Evolutionary conservation across 2,113 vertebrate genomes (phyloP), one percentile per base, ranked within the genome.

Genomic region (Capra hircus): DNA sequence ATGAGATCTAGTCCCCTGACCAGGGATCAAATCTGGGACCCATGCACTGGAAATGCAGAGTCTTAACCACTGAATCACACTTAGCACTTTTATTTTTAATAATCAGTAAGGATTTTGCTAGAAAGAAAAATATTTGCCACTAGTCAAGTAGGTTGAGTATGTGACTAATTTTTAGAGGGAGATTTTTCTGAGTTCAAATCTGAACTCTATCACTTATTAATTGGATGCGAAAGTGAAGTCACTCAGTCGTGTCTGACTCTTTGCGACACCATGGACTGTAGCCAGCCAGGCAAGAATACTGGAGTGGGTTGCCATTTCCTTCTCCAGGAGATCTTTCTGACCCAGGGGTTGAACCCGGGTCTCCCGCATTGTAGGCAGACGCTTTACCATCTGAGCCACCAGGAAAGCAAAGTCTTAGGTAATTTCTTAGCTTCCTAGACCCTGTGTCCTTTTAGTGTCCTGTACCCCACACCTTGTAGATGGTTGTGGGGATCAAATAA

Each of bases 401-500:
- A 30, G 60, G 60, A 6, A 62, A 62, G 33, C 27, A 6, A 95
- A 84, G 9, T 94, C 81, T 95, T 50, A 67, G 78, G 55, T 74
- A 33, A 91, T 87, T 94, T 97, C 78, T 96, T 88, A 89, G 78
- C 13, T 87, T 57, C 55, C 95, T 67, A 77, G 19, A 89, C 13
- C 7, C 21, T 14, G 4, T 17, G 30, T 60, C 40, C 15, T 81
- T n/a, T 88, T 36, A 16, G 19, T 57, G 19, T 96, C 57, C 71
- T 87, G 6, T 57, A 83, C 45, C 19, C 86, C 2, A 67, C 25
- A 60, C 7, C 48, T 82, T 90, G 48, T 27, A 90, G 19, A 21
- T 52, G 48, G 23, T 91, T 90, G 16, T 88, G 28, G 90, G n/a
- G 36, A 57, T 88, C 40, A 36, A 77, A 81, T 84, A 81, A 86